These are phyloP conservation scores for Poeciliopsis prolifica DNA, from an alignment of 2,113 vertebrate genomes.

Conservation along the genomic window DNA sequence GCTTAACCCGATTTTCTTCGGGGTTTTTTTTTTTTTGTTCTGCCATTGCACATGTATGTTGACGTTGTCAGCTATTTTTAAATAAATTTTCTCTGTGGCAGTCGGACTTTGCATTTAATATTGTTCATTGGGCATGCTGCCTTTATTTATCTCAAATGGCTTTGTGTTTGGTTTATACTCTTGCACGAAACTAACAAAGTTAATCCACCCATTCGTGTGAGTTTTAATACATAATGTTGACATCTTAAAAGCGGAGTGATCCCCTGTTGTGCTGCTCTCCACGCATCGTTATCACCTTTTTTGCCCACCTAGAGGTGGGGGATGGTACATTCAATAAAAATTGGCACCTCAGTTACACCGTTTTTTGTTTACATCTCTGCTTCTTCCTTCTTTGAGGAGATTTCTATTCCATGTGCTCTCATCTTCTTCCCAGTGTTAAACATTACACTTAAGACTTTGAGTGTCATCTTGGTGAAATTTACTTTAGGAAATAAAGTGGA, in stretches of 20 bases:
- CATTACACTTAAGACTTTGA: not conserved
- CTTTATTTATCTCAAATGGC: constrained; percentile 7
- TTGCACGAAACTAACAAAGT: constrained; percentile 1
- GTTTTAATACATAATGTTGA: not conserved
- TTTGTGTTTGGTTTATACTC: constrained; percentile 1
- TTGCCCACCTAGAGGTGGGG: constrained; percentile 62
- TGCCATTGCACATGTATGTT: not conserved
- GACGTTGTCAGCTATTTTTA: not conserved
- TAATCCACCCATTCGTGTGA: not conserved
- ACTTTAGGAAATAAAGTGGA: not conserved
- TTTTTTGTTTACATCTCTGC: constrained; percentile 60
- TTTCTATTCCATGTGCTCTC: constrained; percentile 1
- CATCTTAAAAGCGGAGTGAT: constrained; percentile 10
- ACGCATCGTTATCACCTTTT: constrained; percentile 36
- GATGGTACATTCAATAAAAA: constrained; percentile 55
- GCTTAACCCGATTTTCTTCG: not conserved
- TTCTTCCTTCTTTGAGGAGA: not conserved
- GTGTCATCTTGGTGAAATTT: not conserved
- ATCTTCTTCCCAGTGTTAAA: not conserved
- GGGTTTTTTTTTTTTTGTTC: not conserved
- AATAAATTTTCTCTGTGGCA: not conserved
- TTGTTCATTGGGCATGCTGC: constrained; percentile 33
- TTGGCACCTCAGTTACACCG: constrained; percentile 52
- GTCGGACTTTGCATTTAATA: constrained; percentile 16
- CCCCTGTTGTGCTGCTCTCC: constrained; percentile 15